phyloP scores from a whole-genome alignment of 2,797 vertebrate species.

The Eidolon dupreanum region DNA sequence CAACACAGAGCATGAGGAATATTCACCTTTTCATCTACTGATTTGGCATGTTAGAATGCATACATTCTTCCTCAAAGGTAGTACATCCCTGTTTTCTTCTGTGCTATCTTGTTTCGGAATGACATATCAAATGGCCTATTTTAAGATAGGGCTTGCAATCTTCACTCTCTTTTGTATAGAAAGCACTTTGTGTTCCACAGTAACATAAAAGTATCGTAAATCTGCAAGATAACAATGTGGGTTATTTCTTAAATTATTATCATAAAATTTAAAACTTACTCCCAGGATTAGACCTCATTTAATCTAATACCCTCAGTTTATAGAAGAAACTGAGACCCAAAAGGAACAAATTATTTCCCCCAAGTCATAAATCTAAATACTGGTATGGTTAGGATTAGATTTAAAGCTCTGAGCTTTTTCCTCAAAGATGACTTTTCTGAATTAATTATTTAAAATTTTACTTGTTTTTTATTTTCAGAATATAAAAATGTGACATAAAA shows the following conservation, averaged over 20 bases:
- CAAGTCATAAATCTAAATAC: neutral
- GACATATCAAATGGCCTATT: neutral
- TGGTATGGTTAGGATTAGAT: neutral
- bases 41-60: neutral
- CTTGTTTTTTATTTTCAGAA: slow-evolving; percentile 24
- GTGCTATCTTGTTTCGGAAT: neutral
- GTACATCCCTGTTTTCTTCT: neutral
- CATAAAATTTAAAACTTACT: neutral
- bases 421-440: neutral
- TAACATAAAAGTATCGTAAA: neutral
- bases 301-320: neutral
- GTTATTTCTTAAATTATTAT: neutral
- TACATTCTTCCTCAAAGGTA: neutral
- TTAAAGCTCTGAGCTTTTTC: neutral
- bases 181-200: neutral
- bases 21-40: neutral
- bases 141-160: neutral
- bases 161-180: neutral
- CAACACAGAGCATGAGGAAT: neutral
- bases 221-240: neutral
- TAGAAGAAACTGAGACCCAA: neutral
- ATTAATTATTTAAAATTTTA: neutral
- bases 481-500: neutral
- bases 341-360: neutral
- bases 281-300: neutral